These are phyloP conservation scores for Ctenopoma kingsleyae DNA, from an alignment of 2,797 vertebrate species.

Conservation along the genomic window DNA sequence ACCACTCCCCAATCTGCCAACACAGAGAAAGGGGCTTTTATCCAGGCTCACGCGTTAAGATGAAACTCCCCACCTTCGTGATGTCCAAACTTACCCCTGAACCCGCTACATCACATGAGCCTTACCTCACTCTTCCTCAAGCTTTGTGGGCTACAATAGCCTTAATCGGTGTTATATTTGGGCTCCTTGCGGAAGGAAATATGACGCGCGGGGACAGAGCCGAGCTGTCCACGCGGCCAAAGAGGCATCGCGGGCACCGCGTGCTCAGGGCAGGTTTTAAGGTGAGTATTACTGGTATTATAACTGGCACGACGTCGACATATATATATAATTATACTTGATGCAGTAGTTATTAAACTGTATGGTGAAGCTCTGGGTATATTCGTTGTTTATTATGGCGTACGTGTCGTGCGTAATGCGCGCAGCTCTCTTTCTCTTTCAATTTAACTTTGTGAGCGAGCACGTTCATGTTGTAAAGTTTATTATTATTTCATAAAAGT, in stretches of 20 bases:
- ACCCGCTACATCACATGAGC: slow-evolving; percentile 21
- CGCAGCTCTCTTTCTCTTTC: background rate
- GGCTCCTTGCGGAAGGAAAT: slow-evolving; percentile 59
- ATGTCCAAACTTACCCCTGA: background rate
- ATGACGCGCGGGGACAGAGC: slow-evolving; percentile 59
- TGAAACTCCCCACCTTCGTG: slow-evolving; percentile 23
- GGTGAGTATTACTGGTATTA: slow-evolving; percentile 44
- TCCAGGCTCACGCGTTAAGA: slow-evolving; percentile 10
- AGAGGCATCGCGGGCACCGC: slow-evolving; percentile 12
- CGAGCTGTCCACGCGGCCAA: slow-evolving; percentile 42
- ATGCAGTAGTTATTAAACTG: background rate
- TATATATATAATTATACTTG: background rate
- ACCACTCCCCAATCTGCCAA: slow-evolving; percentile 27
- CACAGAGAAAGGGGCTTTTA: slow-evolving; percentile 13
- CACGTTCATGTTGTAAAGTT: background rate
- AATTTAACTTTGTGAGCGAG: background rate
- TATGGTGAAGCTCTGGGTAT: background rate
- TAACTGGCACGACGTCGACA: background rate
- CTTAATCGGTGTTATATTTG: slow-evolving; percentile 53
- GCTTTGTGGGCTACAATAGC: slow-evolving; percentile 24
- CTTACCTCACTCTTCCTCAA: slow-evolving; percentile 5
- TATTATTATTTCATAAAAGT: background rate
- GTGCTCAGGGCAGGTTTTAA: slow-evolving; percentile 12
- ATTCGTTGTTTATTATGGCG: background rate
- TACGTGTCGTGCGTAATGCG: background rate